Percentiles rank a stretch among this genome's conserved stretches.
Evolutionary conservation across 2,113 vertebrate species (phyloP).

Genomic region (Pagrus major): DNA sequence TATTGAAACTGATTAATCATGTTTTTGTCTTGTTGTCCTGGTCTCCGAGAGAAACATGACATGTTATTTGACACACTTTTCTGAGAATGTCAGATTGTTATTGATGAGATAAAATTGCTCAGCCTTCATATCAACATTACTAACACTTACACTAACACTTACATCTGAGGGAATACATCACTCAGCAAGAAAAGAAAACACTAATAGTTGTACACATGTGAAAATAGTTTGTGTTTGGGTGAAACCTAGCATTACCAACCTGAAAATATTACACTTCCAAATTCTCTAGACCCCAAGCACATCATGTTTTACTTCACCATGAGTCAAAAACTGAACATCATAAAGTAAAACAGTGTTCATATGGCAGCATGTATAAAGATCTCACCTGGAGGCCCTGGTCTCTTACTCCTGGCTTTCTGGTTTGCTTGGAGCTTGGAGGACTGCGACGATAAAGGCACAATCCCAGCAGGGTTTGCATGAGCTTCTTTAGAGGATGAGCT

Average conservation of each 20-base stretch:
- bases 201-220: background rate
- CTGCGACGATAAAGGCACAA: slow-evolving; percentile 87
- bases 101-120: background rate
- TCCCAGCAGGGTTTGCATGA: slow-evolving; percentile 67
- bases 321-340: background rate
- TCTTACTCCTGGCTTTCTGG: slow-evolving; percentile 92
- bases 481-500: slow-evolving; percentile 81
- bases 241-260: background rate
- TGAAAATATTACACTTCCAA: background rate
- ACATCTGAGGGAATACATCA: background rate
- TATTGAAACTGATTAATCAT: no score
- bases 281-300: background rate
- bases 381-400: slow-evolving; percentile 87
- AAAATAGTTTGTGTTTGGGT: no score
- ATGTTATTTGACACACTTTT: no score
- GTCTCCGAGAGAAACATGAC: background rate
- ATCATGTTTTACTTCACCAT: background rate
- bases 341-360: background rate
- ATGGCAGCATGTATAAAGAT: background rate
- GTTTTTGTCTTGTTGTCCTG: no score
- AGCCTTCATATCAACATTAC: background rate
- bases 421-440: slow-evolving; percentile 90
- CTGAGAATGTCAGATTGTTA: background rate
- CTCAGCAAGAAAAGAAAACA: background rate
- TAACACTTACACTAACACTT: no score